Evolutionary conservation across 2,888 invertebrate species (phyloP), one percentile per base, ranked within the genome.

Genomic region (Harpalus rufipes): DNA sequence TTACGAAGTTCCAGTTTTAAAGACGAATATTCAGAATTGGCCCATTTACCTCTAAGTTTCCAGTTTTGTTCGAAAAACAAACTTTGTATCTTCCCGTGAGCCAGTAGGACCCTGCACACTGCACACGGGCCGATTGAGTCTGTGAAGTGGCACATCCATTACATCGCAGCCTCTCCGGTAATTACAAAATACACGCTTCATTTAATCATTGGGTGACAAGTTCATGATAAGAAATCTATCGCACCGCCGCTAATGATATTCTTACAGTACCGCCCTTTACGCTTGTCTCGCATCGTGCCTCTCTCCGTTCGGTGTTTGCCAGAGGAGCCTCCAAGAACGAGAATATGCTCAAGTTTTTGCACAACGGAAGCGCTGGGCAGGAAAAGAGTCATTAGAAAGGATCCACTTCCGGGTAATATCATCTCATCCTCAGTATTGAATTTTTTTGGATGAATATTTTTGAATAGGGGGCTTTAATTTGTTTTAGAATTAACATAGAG

Each of bases 131-230:
- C 68, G 68, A 68, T 39, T 68, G 68, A 68, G 68, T 68, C 68
- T 68, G 39, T 81, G 72, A 81, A 81, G 81, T 81, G 72, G 68
- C 81, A 72, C 72, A 81, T 68, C 81, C 68, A 81, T 81, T 81
- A 72, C 81, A 68, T 1, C 18, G 72, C 68, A 72, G 68, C 80
- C 59, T 80, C 59, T 41, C 61, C 81, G 68, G 81, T 81, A 81
- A 81, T 81, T 81, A 81, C 68, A 81, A 81, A 81, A 81, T 72
- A 81, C 81, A 81, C 72, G 81, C 68, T 81, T 81, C 81, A 81
- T 81, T 81, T 68, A 81, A 68, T 81, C 81, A 81, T 72, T 65
- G 72, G 68, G 51, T 68, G 81, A 72, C 81, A 81, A 68, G n/a
- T 68, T 18, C 81, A 25, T 81, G 81, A 81, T 81, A 81, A 81